These are phyloP conservation scores for Zhuqinia jingwanae DNA, from an alignment of 2,888 invertebrate genomes.

Conservation along the genomic window DNA sequence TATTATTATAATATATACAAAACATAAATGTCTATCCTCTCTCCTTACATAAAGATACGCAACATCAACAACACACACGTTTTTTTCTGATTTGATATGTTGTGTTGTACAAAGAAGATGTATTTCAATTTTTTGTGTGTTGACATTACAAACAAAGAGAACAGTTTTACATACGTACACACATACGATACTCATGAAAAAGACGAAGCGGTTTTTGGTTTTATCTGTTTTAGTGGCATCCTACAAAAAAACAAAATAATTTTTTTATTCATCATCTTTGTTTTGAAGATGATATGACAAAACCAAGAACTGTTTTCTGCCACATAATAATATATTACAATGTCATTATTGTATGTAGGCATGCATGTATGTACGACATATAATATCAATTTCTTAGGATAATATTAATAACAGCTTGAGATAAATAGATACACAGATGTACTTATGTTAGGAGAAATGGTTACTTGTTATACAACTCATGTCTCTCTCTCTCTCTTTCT, in stretches of 20 bases:
- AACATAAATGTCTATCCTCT: neutral
- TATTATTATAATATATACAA: conserved; percentile 45
- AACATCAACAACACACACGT: neutral
- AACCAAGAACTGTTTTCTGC: neutral
- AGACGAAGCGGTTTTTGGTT: conserved; percentile 66
- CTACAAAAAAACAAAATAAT: conserved; percentile 45
- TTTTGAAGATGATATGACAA: conserved; percentile 1
- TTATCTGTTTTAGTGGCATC: conserved; percentile 44
- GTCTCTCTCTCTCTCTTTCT: neutral
- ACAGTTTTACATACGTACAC: too few relatives aligned
- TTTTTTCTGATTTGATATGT: conserved; percentile 4
- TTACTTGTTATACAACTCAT: conserved; percentile 5
- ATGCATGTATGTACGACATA: too few relatives aligned
- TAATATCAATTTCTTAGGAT: conserved; percentile 52
- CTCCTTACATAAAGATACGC: conserved; percentile 17
- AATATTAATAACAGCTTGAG: conserved; percentile 18
- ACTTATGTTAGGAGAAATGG: conserved; percentile 43
- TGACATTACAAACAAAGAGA: conserved; percentile 68
- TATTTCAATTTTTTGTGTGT: conserved; percentile 66
- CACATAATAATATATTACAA: neutral
- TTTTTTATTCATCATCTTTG: conserved; percentile 39
- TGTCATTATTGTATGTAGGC: conserved; percentile 7
- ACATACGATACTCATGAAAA: conserved; percentile 10
- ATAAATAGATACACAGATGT: conserved; percentile 24
- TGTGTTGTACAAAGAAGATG: conserved; percentile 30